Base-by-base conservation (phyloP, 1,140 invertebrate genomes). In the Drosophila ambigua region DNA sequence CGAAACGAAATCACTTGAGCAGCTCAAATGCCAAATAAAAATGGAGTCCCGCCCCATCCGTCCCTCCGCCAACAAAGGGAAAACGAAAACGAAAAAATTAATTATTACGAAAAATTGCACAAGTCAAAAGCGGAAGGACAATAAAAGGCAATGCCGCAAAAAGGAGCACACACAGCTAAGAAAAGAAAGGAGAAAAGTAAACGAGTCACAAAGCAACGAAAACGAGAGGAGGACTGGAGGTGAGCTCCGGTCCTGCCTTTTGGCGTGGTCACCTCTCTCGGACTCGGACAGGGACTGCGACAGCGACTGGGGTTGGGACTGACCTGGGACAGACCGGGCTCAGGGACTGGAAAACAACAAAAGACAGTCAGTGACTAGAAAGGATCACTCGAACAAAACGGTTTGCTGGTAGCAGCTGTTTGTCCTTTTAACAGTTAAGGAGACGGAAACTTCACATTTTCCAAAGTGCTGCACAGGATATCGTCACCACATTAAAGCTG, bases 101-200 rank as follows among this genome's bases (percentile, higher is more conserved):
- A 87, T 87, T 87, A 88, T 88, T 88, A 79, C 75, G 72, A 79
- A 87, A 82, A 82, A 88, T 72, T 88, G 68, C 66, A 82, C 82
- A 78, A 88, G 77, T 87, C 71, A 71, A 79, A 82, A 49, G 67
- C 74, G 75, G 83, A 88, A 79, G 82, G 75, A 87, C 83, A 88
- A 87, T 88, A 64, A 88, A 88, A 76, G 60, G 75, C 65, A 75
- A 71, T 76, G 57, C 68, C 35, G 48, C 61, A 49, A 71, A 77
- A 81, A 72, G 49, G 73, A 65, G 62, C 67, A 57, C 23, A 67
- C 13, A 39, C 13, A 39, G 46, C 52, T 41, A 64, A 75, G 54
- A 60, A 73, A 74, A 31, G 48, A 73, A 63, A 51, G 65, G 51
- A 28, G n/a, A 58, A 67, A 79, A 64, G 52, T 68, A 72, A 77